A percentile compares a stretch with the other conserved stretches of the same genome.
Conservation (phyloP, 2,113 vertebrate genomes). For the Ciconia boyciana region DNA sequence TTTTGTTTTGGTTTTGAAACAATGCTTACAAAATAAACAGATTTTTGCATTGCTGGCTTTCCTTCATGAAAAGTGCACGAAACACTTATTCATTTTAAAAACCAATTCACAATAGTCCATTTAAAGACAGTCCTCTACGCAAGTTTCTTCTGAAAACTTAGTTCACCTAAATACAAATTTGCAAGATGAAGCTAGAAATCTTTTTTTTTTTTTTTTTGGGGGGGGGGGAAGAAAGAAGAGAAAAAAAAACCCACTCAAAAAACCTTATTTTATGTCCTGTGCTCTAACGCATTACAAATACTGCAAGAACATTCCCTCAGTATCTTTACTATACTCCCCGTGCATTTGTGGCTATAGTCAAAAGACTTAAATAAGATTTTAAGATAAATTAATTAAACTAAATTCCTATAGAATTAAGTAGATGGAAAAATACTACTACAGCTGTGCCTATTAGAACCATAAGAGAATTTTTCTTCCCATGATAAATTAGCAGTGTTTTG, state of each 20-base stretch:
- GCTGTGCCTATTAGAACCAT: not conserved
- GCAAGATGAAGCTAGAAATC: not conserved
- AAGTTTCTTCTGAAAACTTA: not conserved
- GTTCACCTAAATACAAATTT: not conserved
- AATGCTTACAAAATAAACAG: not conserved
- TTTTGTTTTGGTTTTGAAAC: not conserved
- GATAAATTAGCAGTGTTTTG: not conserved
- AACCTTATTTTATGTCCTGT: not conserved
- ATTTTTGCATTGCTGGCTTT: not conserved
- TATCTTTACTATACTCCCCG: too few species aligned
- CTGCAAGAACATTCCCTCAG: not conserved
- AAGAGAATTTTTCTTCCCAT: not conserved
- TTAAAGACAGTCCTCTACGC: not conserved
- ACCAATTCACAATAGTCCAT: not conserved
- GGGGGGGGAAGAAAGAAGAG: rapidly evolving
- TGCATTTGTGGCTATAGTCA: not conserved
- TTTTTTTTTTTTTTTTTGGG: too few species aligned
- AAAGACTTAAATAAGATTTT: not conserved
- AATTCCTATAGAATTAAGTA: not conserved
- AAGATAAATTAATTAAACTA: not conserved
- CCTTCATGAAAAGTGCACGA: not conserved
- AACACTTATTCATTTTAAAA: not conserved
- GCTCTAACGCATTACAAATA: not conserved
- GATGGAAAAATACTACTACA: not conserved
- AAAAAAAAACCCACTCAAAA: not conserved